A percentile compares a stretch with the other conserved stretches of the same genome.
These are phyloP conservation scores for Stichodactyla mertensii DNA, from an alignment of 64 coral and sea anemone species.

Conservation along the genomic window DNA sequence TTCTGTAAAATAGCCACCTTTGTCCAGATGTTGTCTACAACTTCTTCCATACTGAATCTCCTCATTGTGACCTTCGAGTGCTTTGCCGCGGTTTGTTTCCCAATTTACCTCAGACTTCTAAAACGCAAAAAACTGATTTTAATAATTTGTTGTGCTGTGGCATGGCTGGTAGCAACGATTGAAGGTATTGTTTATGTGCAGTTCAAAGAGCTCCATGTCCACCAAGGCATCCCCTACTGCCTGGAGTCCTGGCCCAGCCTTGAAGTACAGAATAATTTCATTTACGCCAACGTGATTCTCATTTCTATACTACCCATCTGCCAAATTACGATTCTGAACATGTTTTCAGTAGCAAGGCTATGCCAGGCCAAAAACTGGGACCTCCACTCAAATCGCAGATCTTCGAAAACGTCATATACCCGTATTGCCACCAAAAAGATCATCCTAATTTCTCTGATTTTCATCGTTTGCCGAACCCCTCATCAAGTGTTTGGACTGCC, in stretches of 20 bases:
- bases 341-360: not conserved
- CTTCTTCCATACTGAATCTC: slow-evolving; percentile 44
- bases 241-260: slow-evolving; percentile 34
- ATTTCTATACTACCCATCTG: not conserved
- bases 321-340: not conserved
- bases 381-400: not conserved
- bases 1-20: slow-evolving; percentile 64
- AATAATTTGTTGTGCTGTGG: slow-evolving; percentile 16
- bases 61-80: slow-evolving; percentile 62
- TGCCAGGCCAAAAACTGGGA: not conserved
- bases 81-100: slow-evolving; percentile 70
- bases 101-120: slow-evolving; percentile 52
- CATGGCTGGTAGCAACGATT: slow-evolving; percentile 38
- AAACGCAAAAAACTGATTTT: slow-evolving; percentile 43
- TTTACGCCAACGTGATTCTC: not conserved
- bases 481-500: not conserved
- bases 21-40: slow-evolving; percentile 45
- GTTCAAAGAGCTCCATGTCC: slow-evolving; percentile 13
- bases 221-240: slow-evolving; percentile 37
- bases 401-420: not conserved
- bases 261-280: slow-evolving; percentile 18
- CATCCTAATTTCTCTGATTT: slow-evolving; percentile 9
- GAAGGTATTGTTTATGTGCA: slow-evolving; percentile 25
- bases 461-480: slow-evolving; percentile 2
- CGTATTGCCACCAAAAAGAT: slow-evolving; percentile 4